Conservation (phyloP, 1,140 invertebrate genomes). For the Conopomorpha cramerella region DNA sequence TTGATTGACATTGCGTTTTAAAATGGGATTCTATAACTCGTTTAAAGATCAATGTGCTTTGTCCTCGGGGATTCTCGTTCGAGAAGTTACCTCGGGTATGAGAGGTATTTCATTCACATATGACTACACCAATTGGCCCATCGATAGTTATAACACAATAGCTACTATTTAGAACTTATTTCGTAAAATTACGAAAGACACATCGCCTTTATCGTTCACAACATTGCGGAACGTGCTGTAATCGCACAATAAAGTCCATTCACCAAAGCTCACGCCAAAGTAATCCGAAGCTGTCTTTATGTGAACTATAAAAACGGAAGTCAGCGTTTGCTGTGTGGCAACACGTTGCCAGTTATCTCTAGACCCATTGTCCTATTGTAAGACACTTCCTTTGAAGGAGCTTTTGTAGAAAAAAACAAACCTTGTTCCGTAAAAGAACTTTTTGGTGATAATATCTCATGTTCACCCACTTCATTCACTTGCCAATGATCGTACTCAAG, state of each 20-base stretch:
- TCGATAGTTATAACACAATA: slow-evolving; percentile 14
- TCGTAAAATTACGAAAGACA: too few species aligned
- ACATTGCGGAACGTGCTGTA: too few species aligned
- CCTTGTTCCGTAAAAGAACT: neutral
- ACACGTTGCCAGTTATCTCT: slow-evolving; percentile 16
- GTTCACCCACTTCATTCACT: neutral
- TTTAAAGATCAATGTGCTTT: too few species aligned
- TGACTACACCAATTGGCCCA: neutral
- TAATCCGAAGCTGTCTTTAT: slow-evolving; percentile 7
- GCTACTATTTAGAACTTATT: slow-evolving; percentile 18
- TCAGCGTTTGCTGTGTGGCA: slow-evolving; percentile 26
- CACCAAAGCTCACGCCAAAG: neutral
- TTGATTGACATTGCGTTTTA: too few species aligned
- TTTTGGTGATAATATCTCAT: neutral
- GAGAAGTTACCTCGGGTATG: too few species aligned
- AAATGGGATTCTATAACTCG: too few species aligned
- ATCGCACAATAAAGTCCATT: too few species aligned
- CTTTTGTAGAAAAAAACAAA: slow-evolving; percentile 2
- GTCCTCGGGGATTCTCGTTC: too few species aligned
- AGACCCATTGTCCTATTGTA: slow-evolving; percentile 24
- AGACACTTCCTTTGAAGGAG: slow-evolving; percentile 18
- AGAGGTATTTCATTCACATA: neutral
- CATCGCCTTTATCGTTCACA: too few species aligned
- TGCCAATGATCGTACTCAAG: neutral
- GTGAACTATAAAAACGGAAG: slow-evolving; percentile 32